Percentiles rank a stretch among this genome's conserved stretches.
Conservation (phyloP, 2,888 invertebrate species). For the Achlya flavicornis region DNA sequence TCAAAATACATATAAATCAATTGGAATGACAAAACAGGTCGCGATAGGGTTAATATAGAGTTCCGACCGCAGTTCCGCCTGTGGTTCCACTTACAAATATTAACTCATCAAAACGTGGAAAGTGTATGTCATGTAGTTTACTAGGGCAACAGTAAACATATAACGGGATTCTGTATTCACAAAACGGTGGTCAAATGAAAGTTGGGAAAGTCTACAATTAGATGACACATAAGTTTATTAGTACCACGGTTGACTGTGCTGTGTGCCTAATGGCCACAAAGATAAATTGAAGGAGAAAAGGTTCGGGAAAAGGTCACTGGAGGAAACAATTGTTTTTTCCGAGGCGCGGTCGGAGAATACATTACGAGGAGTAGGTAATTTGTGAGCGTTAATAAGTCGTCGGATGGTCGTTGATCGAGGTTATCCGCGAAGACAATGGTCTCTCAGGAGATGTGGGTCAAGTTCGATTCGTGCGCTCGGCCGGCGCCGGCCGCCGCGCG, state of each 20-base stretch:
- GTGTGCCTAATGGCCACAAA: conserved; percentile 12
- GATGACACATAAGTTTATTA: conserved; percentile 51
- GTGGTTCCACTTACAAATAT: conserved; percentile 23
- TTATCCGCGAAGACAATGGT: conserved; percentile 68
- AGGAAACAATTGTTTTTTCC: conserved; percentile 39
- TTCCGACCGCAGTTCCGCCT: conserved; percentile 14
- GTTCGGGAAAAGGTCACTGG: conserved; percentile 35
- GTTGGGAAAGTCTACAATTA: conserved; percentile 77
- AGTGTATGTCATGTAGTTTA: conserved; percentile 62
- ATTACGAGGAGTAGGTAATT: conserved; percentile 45
- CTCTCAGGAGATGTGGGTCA: conserved; percentile 74
- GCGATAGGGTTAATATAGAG: conserved; percentile 15
- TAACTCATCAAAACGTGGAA: conserved; percentile 53
- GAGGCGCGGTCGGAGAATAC: conserved; percentile 40
- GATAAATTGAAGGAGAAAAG: conserved; percentile 22
- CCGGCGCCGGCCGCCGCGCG: conserved; percentile 41
- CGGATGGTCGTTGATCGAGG: conserved; percentile 56
- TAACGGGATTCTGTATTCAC: conserved; percentile 70
- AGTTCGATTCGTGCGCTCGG: conserved; percentile 67
- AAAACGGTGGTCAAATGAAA: conserved; percentile 70
- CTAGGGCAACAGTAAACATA: conserved; percentile 56
- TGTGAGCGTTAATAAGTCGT: conserved; percentile 50
- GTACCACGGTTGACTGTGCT: conserved; percentile 37
- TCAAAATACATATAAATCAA: neutral
- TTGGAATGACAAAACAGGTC: neutral